Evolutionary conservation across 2,113 vertebrate species (phyloP).

Genomic region (Arvicanthis niloticus): DNA sequence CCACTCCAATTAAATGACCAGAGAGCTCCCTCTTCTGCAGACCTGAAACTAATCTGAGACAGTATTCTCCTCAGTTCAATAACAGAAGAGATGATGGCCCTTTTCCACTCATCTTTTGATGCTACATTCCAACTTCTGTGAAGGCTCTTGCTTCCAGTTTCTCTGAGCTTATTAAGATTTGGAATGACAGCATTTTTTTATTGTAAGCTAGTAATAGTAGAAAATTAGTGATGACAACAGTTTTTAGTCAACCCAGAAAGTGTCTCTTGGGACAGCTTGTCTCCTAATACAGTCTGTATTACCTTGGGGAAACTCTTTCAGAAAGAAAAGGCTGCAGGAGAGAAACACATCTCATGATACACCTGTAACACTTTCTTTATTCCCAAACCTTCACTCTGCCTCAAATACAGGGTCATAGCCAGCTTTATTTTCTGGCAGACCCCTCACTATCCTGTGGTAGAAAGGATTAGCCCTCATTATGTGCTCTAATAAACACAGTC

Average conservation of each 20-base stretch:
- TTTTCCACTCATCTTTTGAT: not conserved
- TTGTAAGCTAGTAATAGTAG: not conserved
- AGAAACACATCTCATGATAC: not conserved
- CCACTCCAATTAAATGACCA: no score
- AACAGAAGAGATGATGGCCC: not conserved
- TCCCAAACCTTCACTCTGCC: no score
- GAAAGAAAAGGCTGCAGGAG: no score
- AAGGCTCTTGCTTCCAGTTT: not conserved
- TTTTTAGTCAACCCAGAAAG: not conserved
- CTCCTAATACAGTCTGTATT: not conserved
- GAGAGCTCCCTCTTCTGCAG: no score
- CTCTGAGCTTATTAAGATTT: not conserved
- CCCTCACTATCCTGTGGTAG: no score
- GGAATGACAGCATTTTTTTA: not conserved
- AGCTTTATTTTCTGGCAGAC: no score
- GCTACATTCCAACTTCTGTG: no score
- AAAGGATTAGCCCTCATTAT: no score
- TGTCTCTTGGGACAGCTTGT: not conserved
- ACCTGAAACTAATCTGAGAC: not conserved
- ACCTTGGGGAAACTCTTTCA: not conserved
- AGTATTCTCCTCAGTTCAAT: not conserved
- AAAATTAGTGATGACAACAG: not conserved
- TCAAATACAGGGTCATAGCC: no score
- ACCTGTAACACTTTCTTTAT: not conserved
- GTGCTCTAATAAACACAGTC: no score